Evolutionary conservation across 1,140 invertebrate species (phyloP).

Genomic region (Zophobas atratus): DNA sequence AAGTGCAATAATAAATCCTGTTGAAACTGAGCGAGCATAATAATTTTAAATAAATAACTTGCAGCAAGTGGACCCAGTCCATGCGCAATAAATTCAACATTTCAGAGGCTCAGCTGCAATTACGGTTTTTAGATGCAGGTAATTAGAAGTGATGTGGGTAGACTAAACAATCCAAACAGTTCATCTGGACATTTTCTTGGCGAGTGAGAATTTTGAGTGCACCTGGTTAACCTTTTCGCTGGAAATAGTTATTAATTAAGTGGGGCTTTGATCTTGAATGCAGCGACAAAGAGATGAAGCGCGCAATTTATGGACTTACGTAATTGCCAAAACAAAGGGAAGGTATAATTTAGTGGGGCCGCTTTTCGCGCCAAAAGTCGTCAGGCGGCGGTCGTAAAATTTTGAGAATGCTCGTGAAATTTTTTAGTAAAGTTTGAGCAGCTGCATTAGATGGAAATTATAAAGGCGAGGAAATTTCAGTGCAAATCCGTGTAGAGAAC

Average conservation of each 20-base stretch:
- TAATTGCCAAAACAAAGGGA: too few relatives aligned
- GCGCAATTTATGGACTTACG: too few relatives aligned
- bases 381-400: too few relatives aligned
- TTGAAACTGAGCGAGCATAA: background rate
- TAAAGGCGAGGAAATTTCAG: too few relatives aligned
- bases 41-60: constrained; percentile 15
- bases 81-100: constrained; percentile 25
- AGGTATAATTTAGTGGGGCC: too few relatives aligned
- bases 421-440: too few relatives aligned
- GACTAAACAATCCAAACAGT: constrained; percentile 59
- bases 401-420: too few relatives aligned
- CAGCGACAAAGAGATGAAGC: background rate
- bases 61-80: constrained; percentile 7
- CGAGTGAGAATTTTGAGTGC: constrained; percentile 41
- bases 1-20: background rate
- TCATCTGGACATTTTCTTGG: constrained; percentile 59
- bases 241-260: constrained; percentile 43
- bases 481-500: too few relatives aligned
- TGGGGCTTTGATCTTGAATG: constrained; percentile 20
- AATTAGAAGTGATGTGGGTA: constrained; percentile 58
- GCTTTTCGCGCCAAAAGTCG: too few relatives aligned
- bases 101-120: constrained; percentile 14
- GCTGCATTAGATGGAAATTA: too few relatives aligned
- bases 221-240: constrained; percentile 56
- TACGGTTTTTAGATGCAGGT: constrained; percentile 44